Evolutionary conservation across 2,113 vertebrate genomes (phyloP), one percentile per base, ranked within the genome.

Genomic region (Rhombomys opimus): DNA sequence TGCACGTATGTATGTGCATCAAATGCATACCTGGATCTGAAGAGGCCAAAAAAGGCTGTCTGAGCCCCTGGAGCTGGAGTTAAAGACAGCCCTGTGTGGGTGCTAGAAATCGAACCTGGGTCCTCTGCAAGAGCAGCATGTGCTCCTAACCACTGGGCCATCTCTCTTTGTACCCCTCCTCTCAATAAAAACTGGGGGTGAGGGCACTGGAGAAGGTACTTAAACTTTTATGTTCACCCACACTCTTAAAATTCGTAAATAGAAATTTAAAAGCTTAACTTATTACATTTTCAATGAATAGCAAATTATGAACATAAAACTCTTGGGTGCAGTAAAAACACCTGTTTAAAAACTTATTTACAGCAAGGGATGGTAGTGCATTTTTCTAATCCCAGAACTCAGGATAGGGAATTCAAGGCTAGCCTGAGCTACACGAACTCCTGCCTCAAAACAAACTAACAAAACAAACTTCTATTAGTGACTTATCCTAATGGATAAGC

Each of bases 211-310:
- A 57, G 57, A 57, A 57, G 57, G 2, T 57, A 38, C 72, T 38
- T 38, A 73, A 23, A 93, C 82, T 75, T 89, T 87, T 92, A 93
- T 92, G 15, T 94, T 84, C 27, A 92, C 35, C 68, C 23, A 80
- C 84, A 96, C 94, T 93, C n/a, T 15, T 65, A 61, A 8, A 93
- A 91, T 72, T 96, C 38, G 35, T 77, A 63, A 0, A 61, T 90
- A 13, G 7, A 73, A 73, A 22, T 73, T 38, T 73, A 73, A 41
- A 73, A 89, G 57, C 15, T 86, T 57, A 89, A 70, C 4, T 89
- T 59, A 80, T 38, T 27, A 68, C 4, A 67, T 65, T 89, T 61
- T 91, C 23, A 88, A 5, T 73, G 52, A 30, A 91, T 1, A 57
- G 35, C 50, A 95, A 25, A 90, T 88, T 0, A 12, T 23, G 61